phyloP scores from a whole-genome alignment of 2,888 invertebrate genomes.

The Drosophila rellima region DNA sequence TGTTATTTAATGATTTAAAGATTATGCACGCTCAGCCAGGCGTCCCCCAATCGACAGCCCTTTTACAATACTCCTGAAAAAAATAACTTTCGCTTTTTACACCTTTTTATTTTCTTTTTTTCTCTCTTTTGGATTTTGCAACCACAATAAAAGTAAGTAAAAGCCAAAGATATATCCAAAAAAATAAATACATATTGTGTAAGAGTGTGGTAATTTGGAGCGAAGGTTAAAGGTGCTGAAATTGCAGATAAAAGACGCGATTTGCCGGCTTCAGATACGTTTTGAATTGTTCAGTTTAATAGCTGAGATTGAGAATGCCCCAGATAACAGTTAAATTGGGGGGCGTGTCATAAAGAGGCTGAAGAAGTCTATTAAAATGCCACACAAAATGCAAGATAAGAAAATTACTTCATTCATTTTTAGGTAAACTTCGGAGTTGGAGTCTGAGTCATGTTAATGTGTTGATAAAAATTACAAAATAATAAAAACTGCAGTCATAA shows the following conservation, averaged over 20 bases:
- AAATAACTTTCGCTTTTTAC: constrained; percentile 80
- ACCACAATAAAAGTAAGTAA: constrained; percentile 27
- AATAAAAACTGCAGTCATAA: constrained; percentile 2
- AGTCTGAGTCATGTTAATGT: constrained; percentile 1
- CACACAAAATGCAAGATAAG: background rate
- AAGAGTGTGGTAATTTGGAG: constrained; percentile 73
- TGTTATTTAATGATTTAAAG: constrained; percentile 80
- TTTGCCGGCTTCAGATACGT: constrained; percentile 38
- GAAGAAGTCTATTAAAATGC: constrained; percentile 5
- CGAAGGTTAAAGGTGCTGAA: constrained; percentile 70
- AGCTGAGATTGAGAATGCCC: constrained; percentile 1
- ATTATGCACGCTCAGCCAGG: constrained; percentile 74
- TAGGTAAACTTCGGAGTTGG: background rate
- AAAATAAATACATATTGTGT: constrained; percentile 64
- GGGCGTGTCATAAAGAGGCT: constrained; percentile 7
- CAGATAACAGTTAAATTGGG: constrained; percentile 1
- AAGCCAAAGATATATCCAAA: constrained; percentile 13
- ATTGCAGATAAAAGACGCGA: constrained; percentile 66
- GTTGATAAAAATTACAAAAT: background rate
- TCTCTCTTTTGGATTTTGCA: constrained; percentile 12
- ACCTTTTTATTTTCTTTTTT: constrained; percentile 55
- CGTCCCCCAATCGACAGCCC: constrained; percentile 42
- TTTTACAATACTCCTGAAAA: constrained; percentile 56
- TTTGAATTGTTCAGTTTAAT: constrained; percentile 6
- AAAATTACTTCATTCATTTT: background rate